A percentile compares a stretch with the other conserved stretches of the same genome.
Evolutionary conservation across 1,140 invertebrate genomes (phyloP).

Genomic region (Neotoxoptera formosana): DNA sequence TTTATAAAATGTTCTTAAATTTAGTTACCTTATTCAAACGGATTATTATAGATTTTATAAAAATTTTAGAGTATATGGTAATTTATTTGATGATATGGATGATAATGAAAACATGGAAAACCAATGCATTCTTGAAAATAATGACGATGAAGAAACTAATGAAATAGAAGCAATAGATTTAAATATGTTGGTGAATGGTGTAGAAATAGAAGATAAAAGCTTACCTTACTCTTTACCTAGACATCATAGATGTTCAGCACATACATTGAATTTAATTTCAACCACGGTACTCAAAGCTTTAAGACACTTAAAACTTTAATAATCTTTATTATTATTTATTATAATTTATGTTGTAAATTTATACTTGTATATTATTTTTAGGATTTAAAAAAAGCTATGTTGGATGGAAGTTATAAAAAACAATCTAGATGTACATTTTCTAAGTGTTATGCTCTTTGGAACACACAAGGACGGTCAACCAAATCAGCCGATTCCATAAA

Average conservation of each 20-base stretch:
- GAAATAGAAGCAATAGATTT: neutral
- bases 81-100: neutral
- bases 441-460: neutral
- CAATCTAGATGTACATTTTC: neutral
- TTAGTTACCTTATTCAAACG: neutral
- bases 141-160: neutral
- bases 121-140: neutral
- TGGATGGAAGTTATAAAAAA: neutral
- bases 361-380: neutral
- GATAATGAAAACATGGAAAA: neutral
- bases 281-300: too few relatives aligned
- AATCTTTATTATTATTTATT: neutral
- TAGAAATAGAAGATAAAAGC: neutral
- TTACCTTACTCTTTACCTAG: neutral
- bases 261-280: conserved; percentile 2
- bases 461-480: neutral
- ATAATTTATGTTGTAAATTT: neutral
- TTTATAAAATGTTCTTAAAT: neutral
- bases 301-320: too few relatives aligned
- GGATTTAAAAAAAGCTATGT: neutral
- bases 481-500: neutral
- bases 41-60: neutral
- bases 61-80: neutral
- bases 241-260: neutral
- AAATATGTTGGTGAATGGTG: neutral